Base-by-base conservation (phyloP, 2,888 invertebrate genomes). In the Apotomis capreana region DNA sequence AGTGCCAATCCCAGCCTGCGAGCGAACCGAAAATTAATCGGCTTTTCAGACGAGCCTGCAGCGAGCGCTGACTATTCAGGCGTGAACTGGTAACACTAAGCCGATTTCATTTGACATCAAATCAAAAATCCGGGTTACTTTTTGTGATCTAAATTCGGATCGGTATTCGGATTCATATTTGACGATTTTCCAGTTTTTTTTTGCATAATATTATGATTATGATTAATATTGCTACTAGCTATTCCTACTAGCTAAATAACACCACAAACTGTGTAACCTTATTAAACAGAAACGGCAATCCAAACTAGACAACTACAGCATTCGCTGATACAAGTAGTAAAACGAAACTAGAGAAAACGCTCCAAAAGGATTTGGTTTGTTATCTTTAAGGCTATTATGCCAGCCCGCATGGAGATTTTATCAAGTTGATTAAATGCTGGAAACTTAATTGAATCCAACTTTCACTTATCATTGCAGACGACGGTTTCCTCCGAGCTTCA, bases 351-450 rank as follows among this genome's bases (percentile, higher is more conserved):
- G 13, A 37, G 26, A 68, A 67, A 67, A 46, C 49, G 49, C 58
- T 12, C 13, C 37, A 9, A n/a, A 36, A 58, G 26, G 67, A 58
- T 58, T 49, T 26, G 46, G 49, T 40, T 60, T 37, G 37, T 63
- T 62, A 63, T 69, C 51, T 51, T 9, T 49, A 13, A 13, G 62
- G 58, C 59, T 54, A 71, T 67, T 68, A 69, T 65, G 13, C 59
- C 44, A 54, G 40, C 72, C 72, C 68, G 63, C 70, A 63, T 67
- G 52, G 62, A 69, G 60, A 74, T 74, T 69, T 69, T 74, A 76
- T 76, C 74, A n/a, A 55, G 68, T 73, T 74, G 70, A 75, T 75
- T 70, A 74, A 75, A 74, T 26, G 70, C 70, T 65, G 62, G 60
- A 61, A 61, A 64, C 73, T 73, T 63, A 75, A 76, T 76, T 73